Percentiles rank a stretch among this genome's conserved stretches.
Conservation (phyloP, 1,140 invertebrate genomes). For the Drosophila persimilis region DNA sequence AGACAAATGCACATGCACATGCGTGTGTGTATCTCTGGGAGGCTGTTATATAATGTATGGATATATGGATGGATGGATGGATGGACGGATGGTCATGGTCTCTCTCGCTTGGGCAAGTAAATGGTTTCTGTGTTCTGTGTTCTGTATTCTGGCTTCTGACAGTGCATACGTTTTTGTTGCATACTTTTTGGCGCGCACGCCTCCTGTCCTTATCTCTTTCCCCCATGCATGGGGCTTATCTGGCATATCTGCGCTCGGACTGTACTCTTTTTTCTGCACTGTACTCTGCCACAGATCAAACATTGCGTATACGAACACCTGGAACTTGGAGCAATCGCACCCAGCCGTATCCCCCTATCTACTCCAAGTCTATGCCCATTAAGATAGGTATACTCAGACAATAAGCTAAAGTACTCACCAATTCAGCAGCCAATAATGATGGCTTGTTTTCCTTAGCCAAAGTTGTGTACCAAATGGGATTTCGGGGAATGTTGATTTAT, state of each 20-base stretch:
- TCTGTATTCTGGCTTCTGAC: slow-evolving; percentile 1
- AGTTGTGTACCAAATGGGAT: slow-evolving; percentile 18
- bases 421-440: slow-evolving; percentile 20
- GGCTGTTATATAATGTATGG: slow-evolving; percentile 32
- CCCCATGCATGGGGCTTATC: too few relatives aligned
- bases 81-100: too few relatives aligned
- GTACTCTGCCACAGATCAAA: too few relatives aligned
- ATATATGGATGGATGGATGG: neutral
- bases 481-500: slow-evolving; percentile 8
- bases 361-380: neutral
- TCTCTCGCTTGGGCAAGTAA: neutral
- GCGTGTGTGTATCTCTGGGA: slow-evolving; percentile 17
- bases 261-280: too few relatives aligned
- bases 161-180: slow-evolving; percentile 26
- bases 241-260: too few relatives aligned
- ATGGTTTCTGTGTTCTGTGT: slow-evolving; percentile 4
- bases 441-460: slow-evolving; percentile 9
- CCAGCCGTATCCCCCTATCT: too few relatives aligned
- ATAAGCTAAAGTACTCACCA: slow-evolving; percentile 11
- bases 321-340: too few relatives aligned
- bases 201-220: slow-evolving; percentile 12
- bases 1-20: slow-evolving; percentile 2
- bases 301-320: too few relatives aligned
- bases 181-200: slow-evolving; percentile 58
- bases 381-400: neutral